Evolutionary conservation across 2,888 invertebrate genomes (phyloP), one percentile per base, ranked within the genome.

Genomic region (Alcis repandata): DNA sequence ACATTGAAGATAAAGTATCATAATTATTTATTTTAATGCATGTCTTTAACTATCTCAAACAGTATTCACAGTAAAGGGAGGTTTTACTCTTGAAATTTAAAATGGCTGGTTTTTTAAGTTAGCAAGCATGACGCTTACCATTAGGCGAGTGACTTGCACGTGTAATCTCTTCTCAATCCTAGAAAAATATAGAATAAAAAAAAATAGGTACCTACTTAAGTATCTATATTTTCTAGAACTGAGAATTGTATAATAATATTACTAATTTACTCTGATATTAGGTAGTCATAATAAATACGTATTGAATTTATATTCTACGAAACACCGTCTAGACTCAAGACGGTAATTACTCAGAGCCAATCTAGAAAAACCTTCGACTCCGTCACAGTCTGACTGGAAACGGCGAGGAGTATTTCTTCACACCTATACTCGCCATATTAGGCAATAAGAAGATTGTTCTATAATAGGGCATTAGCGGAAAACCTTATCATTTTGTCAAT

Each of bases 391-490:
- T 19, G 19, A 1, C 43, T 54, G 20, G 20, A 49, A 56, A 56
- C 40, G 48, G 48, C 19, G 32, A 7, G 17, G 15, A 22, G 33
- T n/a, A 58, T 58, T 59, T 59, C 63, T 63, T 58, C 58, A 52
- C 58, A 53, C 52, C 53, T 53, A 40, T 51, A 36, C 40, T 46
- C 22, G 9, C 63, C 58, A 22, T 63, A 48, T 33, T 0, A n/a
- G 58, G 63, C 11, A 10, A 51, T 13, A 3, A 17, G 46, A 53
- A 59, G 58, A 63, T 58, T 58, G 17, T 63, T 46, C 58, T 59
- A 13, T 59, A 63, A 41, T 59, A 53, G 53, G 53, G 46, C 58
- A 59, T 63, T 63, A 53, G 36, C 15, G 45, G 63, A 58, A 33
- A 33, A 17, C 9, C 46, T 53, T 13, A 46, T 53, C 51, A 58